Evolutionary conservation across 1,140 invertebrate species (phyloP), one percentile per base, ranked within the genome.

Genomic region (Thaumetopoea pityocampa): DNA sequence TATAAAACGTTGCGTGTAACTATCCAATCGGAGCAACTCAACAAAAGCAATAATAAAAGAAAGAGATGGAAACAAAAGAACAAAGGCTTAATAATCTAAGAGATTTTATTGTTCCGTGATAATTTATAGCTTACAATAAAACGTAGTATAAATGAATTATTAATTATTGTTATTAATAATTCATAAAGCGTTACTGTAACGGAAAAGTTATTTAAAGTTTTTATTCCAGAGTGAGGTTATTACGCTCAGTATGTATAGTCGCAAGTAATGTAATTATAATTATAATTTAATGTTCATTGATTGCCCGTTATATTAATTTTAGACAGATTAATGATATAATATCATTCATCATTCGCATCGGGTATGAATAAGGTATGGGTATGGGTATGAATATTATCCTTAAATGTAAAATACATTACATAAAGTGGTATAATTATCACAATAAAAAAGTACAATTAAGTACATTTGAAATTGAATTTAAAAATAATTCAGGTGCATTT

Each of bases 81-180:
- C 27, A 48, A 46, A 40, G 12, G 9, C 20, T 23, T 20, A 35
- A 48, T 26, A 34, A 41, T 41, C 45, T 41, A 48, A 41, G 45
- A 48, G 36, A 41, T 35, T 41, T 48, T 41, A 41, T 48, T 48
- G 30, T 40, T 30, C 35, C 29, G 35, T 36, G 33, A 47, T n/a
- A 47, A 47, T 42, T 42, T 49, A 49, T 42, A 20, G 46, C 46
- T 26, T 19, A 41, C 38, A 42, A 37, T 53, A 35, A 34, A 49
- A 42, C 37, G 18, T 29, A 29, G 38, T 42, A 35, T 42, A 36
- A 29, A 49, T 49, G 37, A 49, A 42, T 49, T 42, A 49, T 49
- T 49, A 33, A 42, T 33, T 37, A 43, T 42, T 14, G 24, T 22
- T 43, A 49, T 49, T 42, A 49, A 49, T 49, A 49, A 49, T 49